Conservation (phyloP, 2,888 invertebrate genomes). For the Koerneria pararmatus region DNA sequence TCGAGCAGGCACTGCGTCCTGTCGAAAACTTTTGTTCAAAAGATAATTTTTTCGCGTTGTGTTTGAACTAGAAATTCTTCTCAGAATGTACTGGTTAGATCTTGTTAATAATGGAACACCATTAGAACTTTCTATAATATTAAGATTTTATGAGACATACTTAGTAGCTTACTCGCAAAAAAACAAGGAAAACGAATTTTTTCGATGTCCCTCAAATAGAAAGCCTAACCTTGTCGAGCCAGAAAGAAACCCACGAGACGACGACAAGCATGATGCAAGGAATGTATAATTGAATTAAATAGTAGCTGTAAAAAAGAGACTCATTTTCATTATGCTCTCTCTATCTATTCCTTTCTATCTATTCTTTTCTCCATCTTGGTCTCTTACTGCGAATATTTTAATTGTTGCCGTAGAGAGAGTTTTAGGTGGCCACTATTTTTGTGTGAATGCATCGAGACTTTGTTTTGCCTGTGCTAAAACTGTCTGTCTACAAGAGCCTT, state of each 20-base stretch:
- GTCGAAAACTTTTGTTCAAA: too few species aligned
- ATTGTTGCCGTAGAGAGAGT: too few species aligned
- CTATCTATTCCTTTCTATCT: neutral
- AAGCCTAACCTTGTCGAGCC: constrained; percentile 54
- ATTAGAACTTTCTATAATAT: neutral
- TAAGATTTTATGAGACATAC: too few species aligned
- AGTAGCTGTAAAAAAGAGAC: constrained; percentile 48
- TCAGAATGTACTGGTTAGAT: neutral
- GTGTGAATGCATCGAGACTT: too few species aligned
- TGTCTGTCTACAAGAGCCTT: too few species aligned
- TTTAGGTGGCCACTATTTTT: too few species aligned
- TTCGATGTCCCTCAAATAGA: neutral
- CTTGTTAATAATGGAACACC: neutral
- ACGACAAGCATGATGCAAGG: constrained; percentile 90
- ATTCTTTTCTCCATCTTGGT: too few species aligned
- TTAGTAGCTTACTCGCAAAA: too few species aligned
- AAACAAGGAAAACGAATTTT: too few species aligned
- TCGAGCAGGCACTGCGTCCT: constrained; percentile 59
- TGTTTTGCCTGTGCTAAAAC: too few species aligned
- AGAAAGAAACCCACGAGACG: constrained; percentile 58
- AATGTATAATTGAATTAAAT: constrained; percentile 82
- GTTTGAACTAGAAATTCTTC: too few species aligned
- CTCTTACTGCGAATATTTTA: too few species aligned
- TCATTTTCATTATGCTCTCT: neutral
- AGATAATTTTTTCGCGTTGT: constrained; percentile 10